phyloP scores from a whole-genome alignment of 2,888 invertebrate genomes.

The Didymodactylos carnosus region DNA sequence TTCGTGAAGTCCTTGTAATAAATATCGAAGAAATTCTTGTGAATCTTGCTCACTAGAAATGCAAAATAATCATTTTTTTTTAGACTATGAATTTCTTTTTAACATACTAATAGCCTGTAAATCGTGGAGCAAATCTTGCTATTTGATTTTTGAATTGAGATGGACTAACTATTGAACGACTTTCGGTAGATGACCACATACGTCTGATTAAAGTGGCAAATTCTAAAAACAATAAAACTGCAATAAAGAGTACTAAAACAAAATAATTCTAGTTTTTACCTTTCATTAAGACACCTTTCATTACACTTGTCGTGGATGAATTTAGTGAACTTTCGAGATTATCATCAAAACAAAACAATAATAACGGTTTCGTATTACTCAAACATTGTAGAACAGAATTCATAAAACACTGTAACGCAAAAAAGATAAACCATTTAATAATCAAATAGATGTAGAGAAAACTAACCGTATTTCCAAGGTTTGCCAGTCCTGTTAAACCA shows the following conservation, averaged over 20 bases:
- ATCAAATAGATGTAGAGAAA: background rate
- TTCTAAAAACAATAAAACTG: slow-evolving; percentile 42
- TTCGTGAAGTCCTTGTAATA: slow-evolving; percentile 68
- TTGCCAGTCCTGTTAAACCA: slow-evolving; percentile 61
- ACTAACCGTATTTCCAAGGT: slow-evolving; percentile 64
- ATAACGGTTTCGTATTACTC: slow-evolving; percentile 56
- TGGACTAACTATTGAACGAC: slow-evolving; percentile 22
- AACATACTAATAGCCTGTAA: slow-evolving; percentile 51
- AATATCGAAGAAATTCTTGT: slow-evolving; percentile 58
- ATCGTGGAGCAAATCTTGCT: slow-evolving; percentile 59
- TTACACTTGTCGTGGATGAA: slow-evolving; percentile 47
- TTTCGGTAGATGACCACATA: slow-evolving; percentile 26
- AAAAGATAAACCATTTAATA: background rate
- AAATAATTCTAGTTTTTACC: background rate
- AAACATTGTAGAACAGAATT: slow-evolving; percentile 68
- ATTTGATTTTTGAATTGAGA: slow-evolving; percentile 31
- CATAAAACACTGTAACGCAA: slow-evolving; percentile 51
- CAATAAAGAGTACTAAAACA: background rate
- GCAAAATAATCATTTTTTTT: slow-evolving; percentile 38
- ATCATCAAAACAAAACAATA: slow-evolving; percentile 53
- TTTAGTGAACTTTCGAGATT: slow-evolving; percentile 51
- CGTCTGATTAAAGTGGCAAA: slow-evolving; percentile 30
- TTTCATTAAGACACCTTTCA: slow-evolving; percentile 45
- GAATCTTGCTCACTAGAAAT: background rate
- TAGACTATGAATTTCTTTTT: background rate